These are phyloP conservation scores for Neodiprion lecontei DNA, from an alignment of 1,140 invertebrate genomes.

Conservation along the genomic window DNA sequence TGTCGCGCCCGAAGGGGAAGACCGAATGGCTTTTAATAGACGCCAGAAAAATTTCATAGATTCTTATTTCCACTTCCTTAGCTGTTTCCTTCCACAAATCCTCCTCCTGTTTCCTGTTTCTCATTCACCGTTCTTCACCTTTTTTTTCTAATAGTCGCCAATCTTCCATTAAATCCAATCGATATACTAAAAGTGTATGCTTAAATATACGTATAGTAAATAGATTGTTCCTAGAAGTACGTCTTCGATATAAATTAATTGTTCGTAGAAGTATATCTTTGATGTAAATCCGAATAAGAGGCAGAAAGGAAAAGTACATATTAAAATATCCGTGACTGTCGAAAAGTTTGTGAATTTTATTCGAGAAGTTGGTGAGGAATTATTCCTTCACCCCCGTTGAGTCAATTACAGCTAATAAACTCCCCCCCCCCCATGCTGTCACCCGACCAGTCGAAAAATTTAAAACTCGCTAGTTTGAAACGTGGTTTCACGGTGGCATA, in stretches of 20 bases:
- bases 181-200: neutral
- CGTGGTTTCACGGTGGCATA: too few relatives aligned
- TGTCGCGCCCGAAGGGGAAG: neutral
- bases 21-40: neutral
- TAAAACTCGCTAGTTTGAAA: too few relatives aligned
- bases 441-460: neutral
- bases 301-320: neutral
- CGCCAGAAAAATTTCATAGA: neutral
- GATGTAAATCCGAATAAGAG: neutral
- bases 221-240: neutral
- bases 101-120: neutral
- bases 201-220: neutral
- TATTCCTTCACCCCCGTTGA: neutral
- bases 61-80: neutral
- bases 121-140: neutral
- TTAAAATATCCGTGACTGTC: neutral
- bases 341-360: conserved; percentile 1
- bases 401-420: neutral
- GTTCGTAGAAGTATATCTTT: neutral
- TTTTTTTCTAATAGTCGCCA: neutral
- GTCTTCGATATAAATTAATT: neutral
- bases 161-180: neutral
- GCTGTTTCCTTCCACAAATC: neutral
- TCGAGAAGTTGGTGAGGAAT: neutral
- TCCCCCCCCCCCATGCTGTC: neutral